A percentile compares a stretch with the other conserved stretches of the same genome.
Evolutionary conservation across 1,140 invertebrate species (phyloP).

Genomic region (Trachymyrmex septentrionalis): DNA sequence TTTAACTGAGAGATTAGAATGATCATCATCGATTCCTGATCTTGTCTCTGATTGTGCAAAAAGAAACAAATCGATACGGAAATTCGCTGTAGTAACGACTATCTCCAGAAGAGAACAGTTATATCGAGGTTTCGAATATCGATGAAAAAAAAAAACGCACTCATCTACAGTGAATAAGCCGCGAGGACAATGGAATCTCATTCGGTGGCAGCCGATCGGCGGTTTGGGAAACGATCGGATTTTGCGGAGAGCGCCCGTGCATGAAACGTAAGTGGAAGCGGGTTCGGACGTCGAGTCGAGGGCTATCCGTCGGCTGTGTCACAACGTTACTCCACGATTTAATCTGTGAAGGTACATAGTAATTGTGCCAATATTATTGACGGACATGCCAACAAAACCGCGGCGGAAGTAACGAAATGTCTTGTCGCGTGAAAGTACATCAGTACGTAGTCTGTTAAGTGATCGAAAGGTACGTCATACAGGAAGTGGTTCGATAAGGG

Average conservation of each 20-base stretch:
- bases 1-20: neutral
- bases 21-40: slow-evolving; percentile 9
- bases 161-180: slow-evolving; percentile 41
- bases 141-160: slow-evolving; percentile 19
- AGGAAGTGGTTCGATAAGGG: neutral
- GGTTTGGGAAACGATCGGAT: slow-evolving; percentile 36
- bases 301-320: neutral
- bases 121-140: neutral
- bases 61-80: neutral
- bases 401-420: slow-evolving; percentile 42
- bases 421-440: neutral
- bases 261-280: slow-evolving; percentile 69
- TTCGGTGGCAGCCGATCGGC: slow-evolving; percentile 3
- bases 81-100: neutral
- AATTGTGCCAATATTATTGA: neutral
- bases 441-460: neutral
- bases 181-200: slow-evolving; percentile 51
- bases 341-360: neutral
- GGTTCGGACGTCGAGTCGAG: slow-evolving; percentile 17
- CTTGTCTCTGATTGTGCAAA: too few species aligned
- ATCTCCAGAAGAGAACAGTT: neutral
- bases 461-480: neutral
- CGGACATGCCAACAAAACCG: neutral
- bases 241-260: slow-evolving; percentile 62
- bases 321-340: neutral